Evolutionary conservation across 2,797 vertebrate species (phyloP).

Genomic region (Eospalax fontanierii): DNA sequence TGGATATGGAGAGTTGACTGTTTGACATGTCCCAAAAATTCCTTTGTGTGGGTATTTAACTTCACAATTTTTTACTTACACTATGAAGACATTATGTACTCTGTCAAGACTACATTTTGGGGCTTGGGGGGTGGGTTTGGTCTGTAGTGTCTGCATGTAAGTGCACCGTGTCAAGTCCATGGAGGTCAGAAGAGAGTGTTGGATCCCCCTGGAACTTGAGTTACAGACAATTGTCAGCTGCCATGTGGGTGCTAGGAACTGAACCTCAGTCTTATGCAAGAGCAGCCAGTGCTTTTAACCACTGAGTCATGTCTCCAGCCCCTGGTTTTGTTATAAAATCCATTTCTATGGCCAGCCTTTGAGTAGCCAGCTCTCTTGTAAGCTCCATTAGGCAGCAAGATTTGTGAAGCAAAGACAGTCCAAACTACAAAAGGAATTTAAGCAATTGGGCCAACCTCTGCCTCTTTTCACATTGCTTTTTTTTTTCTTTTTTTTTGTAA

Average conservation of each 20-base stretch:
- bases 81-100: constrained; percentile 19
- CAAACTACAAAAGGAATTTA: constrained; percentile 61
- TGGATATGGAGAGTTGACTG: background rate
- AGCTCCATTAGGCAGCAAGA: constrained; percentile 34
- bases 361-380: constrained; percentile 61
- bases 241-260: too few relatives aligned
- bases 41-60: background rate
- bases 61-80: constrained; percentile 31
- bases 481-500: background rate
- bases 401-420: constrained; percentile 56
- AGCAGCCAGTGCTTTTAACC: too few relatives aligned
- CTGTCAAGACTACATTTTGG: constrained; percentile 29
- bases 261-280: too few relatives aligned
- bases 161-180: too few relatives aligned
- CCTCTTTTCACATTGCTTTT: background rate
- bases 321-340: constrained; percentile 10
- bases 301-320: too few relatives aligned
- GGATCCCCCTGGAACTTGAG: too few relatives aligned
- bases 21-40: background rate
- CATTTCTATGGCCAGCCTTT: constrained; percentile 25
- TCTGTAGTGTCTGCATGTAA: too few relatives aligned
- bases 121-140: too few relatives aligned
- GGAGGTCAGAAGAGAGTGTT: too few relatives aligned
- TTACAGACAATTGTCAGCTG: too few relatives aligned
- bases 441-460: background rate